Base-by-base conservation (phyloP, 2,888 invertebrate species). In the Aphodius sticticus region DNA sequence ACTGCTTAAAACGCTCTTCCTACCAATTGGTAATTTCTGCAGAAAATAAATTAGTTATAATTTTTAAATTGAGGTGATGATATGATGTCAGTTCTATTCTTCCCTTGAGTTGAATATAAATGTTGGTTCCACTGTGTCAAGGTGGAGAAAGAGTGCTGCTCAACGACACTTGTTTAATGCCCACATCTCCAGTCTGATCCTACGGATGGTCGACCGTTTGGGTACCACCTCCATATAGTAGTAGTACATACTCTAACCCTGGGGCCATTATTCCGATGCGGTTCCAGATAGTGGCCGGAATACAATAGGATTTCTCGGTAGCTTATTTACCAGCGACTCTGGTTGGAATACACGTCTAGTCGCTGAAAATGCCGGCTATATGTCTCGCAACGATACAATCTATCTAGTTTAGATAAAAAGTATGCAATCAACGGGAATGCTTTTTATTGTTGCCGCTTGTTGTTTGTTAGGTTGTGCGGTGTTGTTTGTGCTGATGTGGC, bases 271-370 rank as follows among this genome's bases (percentile, higher is more conserved):
- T 79, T 79, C 77, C 71, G 79, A 79, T 79, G 77, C 38, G 37
- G 77, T 79, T 37, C 72, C 38, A 69, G 79, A 79, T 79, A 79
- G 77, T 53, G 72, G 35, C 79, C 38, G 26, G 7, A n/a, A 37
- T 71, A 77, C 77, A 79, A 79, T 79, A 79, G 79, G 77, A 79
- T 71, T 72, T 77, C 79, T 77, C 69, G 70, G 79, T 79, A 76
- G 72, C 36, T 77, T 69, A 75, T 53, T 75, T 69, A 75, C 75
- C 36, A 26, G 69, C 72, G 71, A 70, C 70, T 70, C 26, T 74
- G 70, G 76, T 79, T 69, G 69, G 71, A 76, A 76, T 77, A n/a
- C 76, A 15, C 15, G 71, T 35, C 76, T 12, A 53, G 53, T 9
- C 53, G 53, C 53, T 53, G 53, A 53, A 53, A 53, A 9, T 7